Evolutionary conservation across 2,888 invertebrate genomes (phyloP), one percentile per base, ranked within the genome.

Genomic region (Sinopyrophorus schimmeli): DNA sequence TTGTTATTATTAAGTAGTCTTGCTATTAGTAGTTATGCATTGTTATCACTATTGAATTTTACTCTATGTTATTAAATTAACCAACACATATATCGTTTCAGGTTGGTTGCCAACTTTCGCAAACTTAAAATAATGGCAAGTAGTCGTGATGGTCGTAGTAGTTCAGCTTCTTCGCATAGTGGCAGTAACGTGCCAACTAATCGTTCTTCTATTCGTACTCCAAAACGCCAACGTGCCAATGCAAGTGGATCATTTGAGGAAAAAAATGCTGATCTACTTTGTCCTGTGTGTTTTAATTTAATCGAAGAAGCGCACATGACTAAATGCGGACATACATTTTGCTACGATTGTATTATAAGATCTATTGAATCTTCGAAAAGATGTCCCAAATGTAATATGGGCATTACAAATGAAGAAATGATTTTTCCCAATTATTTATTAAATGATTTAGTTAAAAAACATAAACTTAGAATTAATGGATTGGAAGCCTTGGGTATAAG

Each of bases 291-390:
- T 74, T 89, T 92, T 73, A 89, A 92, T 70, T 75, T 90, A 32
- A 90, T 94, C 51, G 86, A 87, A 59, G 92, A 92, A 71, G 92
- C 94, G 0, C 87, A 92, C 72, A 91, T 94, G 65, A 93, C 93
- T 0, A 83, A 87, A 58, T 94, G 95, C 74, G 94, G 94, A 0
- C 94, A 95, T 70, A 92, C 92, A 1, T 95, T 91, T 75, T 95
- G 95, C 73, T 85, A 83, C 67, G 79, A 81, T 10, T 95, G 94
- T 72, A 89, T 94, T 34, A 73, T 76, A 11, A 80, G 80, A 57
- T 81, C 84, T 2, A 75, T 89, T 23, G 84, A 86, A 62, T 74
- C 77, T 2, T 78, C 76, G 49, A 81, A 82, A 47, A 77, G 87
- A 30, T 94, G 93, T 70, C 92, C 93, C 1, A 89, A 90, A 70